Conservation (phyloP, 2,888 invertebrate genomes). For the Ligdia adustata region DNA sequence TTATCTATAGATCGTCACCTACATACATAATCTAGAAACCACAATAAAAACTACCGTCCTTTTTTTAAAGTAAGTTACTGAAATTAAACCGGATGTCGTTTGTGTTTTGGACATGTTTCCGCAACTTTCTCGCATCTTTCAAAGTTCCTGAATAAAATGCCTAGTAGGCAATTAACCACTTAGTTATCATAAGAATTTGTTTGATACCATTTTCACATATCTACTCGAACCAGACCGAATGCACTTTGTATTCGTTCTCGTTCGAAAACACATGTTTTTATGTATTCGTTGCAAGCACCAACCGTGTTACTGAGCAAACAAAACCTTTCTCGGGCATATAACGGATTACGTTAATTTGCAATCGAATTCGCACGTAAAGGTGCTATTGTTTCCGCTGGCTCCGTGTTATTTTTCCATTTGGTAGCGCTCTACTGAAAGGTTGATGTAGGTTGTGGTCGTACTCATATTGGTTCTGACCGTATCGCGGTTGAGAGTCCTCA, state of each 20-base stretch:
- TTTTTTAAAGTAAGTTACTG: conserved; percentile 5
- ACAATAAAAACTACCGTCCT: conserved; percentile 26
- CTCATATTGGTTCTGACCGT: conserved; percentile 53
- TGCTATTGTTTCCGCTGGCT: conserved; percentile 62
- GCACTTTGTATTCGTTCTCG: conserved; percentile 20
- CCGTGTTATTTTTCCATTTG: conserved; percentile 65
- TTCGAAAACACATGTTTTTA: conserved; percentile 28
- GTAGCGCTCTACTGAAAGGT: conserved; percentile 45
- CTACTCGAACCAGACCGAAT: too few relatives aligned
- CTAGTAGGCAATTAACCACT: background rate
- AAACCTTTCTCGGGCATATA: conserved; percentile 53
- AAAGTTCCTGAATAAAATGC: too few relatives aligned
- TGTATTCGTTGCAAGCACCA: conserved; percentile 32
- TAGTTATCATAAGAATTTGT: background rate
- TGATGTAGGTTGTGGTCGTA: conserved; percentile 70
- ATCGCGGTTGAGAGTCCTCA: conserved; percentile 51
- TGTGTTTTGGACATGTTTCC: too few relatives aligned
- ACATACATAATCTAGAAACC: conserved; percentile 30
- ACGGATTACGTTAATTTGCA: conserved; percentile 66
- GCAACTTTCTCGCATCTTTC: too few relatives aligned
- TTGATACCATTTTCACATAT: conserved; percentile 4
- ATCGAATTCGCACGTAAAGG: conserved; percentile 64
- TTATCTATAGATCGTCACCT: too few relatives aligned
- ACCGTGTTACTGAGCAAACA: conserved; percentile 39
- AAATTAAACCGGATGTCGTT: too few relatives aligned